Conservation (phyloP, 2,113 vertebrate genomes). For the Fukomys damarensis region DNA sequence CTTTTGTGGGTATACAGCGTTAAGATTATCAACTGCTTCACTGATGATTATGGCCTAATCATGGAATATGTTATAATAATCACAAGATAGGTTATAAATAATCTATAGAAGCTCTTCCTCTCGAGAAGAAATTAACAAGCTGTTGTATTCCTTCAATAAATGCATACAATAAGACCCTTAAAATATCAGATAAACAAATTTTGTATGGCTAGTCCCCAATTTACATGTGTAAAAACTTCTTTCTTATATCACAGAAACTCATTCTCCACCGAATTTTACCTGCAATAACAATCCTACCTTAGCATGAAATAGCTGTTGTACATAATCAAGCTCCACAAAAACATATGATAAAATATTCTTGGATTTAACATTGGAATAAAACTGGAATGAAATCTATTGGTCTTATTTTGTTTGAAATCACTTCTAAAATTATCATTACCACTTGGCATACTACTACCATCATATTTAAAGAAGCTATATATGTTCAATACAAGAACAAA, state of each 20-base stretch:
- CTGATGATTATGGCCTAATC: neutral
- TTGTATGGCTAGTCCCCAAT: neutral
- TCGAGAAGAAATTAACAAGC: neutral
- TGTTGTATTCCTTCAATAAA: neutral
- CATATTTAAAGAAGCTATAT: neutral
- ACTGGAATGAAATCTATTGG: neutral
- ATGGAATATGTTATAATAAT: neutral
- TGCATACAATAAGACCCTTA: neutral
- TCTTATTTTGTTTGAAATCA: neutral
- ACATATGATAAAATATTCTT: neutral
- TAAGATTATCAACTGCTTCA: neutral
- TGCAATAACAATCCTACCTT: neutral
- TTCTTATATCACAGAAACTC: neutral
- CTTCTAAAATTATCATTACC: neutral
- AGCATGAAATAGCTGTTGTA: neutral
- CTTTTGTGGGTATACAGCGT: neutral
- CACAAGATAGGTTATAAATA: neutral
- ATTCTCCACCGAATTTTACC: neutral
- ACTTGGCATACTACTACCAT: neutral
- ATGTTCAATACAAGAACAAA: constrained; percentile 19
- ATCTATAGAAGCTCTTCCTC: neutral
- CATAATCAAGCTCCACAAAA: neutral
- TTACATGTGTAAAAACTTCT: constrained; percentile 12
- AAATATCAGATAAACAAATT: neutral
- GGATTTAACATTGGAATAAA: neutral